Evolutionary conservation across 2,888 invertebrate genomes (phyloP).

Genomic region (Callosobruchus maculatus): DNA sequence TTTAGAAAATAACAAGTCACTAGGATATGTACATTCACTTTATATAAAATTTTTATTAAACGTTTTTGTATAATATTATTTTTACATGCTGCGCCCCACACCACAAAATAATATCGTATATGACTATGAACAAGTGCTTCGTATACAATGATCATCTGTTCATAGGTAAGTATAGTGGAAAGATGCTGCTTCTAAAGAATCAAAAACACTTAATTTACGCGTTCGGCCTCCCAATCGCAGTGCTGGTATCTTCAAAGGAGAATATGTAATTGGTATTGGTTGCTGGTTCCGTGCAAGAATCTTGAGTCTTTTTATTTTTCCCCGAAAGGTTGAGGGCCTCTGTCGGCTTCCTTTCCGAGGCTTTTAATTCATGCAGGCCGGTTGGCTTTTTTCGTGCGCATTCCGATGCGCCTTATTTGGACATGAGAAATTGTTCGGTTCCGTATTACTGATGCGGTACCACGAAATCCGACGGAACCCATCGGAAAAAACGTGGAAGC

Average conservation of each 20-base stretch:
- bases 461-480: not conserved
- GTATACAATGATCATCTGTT: too few relatives aligned
- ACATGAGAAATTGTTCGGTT: not conserved
- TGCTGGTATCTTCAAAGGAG: not conserved
- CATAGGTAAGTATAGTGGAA: too few relatives aligned
- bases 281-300: not conserved
- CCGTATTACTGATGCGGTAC: not conserved
- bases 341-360: not conserved
- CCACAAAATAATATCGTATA: too few relatives aligned
- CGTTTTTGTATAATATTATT: too few relatives aligned
- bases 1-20: too few relatives aligned
- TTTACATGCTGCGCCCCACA: too few relatives aligned
- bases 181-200: not conserved
- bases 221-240: not conserved
- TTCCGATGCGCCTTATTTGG: not conserved
- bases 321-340: not conserved
- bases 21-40: too few relatives aligned
- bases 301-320: not conserved
- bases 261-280: not conserved
- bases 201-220: not conserved
- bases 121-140: too few relatives aligned
- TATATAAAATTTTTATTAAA: too few relatives aligned
- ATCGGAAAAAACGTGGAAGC: not conserved
- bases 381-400: not conserved
- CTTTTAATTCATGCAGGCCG: not conserved